Base-by-base conservation (phyloP, 2,113 vertebrate genomes). In the Dromiciops gliroides region DNA sequence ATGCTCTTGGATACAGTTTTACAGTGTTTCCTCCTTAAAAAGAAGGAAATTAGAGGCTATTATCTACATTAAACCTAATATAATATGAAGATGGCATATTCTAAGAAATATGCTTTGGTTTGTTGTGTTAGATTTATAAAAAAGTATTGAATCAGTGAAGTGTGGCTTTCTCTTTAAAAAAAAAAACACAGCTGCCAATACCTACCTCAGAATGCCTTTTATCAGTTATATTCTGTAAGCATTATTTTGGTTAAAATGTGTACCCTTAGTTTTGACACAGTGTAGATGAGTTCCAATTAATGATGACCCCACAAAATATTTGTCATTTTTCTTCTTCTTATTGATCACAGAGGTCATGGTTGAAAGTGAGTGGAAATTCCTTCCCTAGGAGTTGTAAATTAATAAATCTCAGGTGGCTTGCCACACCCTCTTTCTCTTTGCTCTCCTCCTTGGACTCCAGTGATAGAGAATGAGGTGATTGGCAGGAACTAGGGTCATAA, bases 271-370 rank as follows among this genome's bases (percentile, higher is more conserved):
- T 83, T 67, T 95, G 90, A 91, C 94, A 92, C 89, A 92, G 60
- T 95, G 92, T 95, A 94, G 96, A 95, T 95, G 90, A 60, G 91
- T 89, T 93, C 93, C 89, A 83, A 48, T 96, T 96, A 97, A 96
- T 50, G 24, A 97, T 96, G 94, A 89, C 51, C 83, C 24, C 8
- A 47, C 44, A 92, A 50, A 53, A 89, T 31, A 56, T 4, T n/a
- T 75, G 60, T 44, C 67, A 22, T 83, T 83, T 83, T 83, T 83
- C 44, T 75, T 56, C 26, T 56, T 56, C 28, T 49, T 90, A n/a
- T n/a, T 75, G 93, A n/a, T 93, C 48, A 2, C 2, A 51, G 56
- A 60, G 67, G 25, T 88, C 89, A 75, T 91, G 91, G 56, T 53
- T 52, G 67, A 16, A 22, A 67, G 89, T 31, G 56, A 91, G 92